These are phyloP conservation scores for Euplagia quadripunctaria DNA, from an alignment of 2,888 invertebrate genomes.

Conservation along the genomic window DNA sequence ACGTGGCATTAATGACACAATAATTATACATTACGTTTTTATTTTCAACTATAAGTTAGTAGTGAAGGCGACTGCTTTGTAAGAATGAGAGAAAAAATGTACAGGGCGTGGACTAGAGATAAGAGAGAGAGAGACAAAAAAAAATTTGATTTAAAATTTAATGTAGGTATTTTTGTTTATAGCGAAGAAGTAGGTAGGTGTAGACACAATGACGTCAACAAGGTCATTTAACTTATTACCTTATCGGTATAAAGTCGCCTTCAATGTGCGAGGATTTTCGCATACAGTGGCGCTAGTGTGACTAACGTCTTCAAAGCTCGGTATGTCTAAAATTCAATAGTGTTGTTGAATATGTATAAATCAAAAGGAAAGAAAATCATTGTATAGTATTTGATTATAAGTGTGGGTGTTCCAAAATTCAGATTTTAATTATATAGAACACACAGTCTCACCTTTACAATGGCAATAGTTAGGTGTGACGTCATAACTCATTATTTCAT, in stretches of 20 bases:
- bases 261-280: background rate
- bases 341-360: no score
- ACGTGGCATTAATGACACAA: no score
- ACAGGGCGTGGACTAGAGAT: slow-evolving; percentile 12
- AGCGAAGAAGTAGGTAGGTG: background rate
- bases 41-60: background rate
- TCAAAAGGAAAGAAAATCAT: no score
- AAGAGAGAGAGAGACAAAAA: background rate
- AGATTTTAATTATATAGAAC: background rate
- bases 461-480: no score
- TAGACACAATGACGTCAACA: background rate
- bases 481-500: no score
- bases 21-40: no score
- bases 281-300: slow-evolving; percentile 13
- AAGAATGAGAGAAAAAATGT: slow-evolving; percentile 6
- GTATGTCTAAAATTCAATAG: no score
- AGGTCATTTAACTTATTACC: background rate
- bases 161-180: background rate
- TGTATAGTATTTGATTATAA: no score
- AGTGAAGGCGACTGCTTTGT: slow-evolving; percentile 12
- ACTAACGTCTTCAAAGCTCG: background rate
- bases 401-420: background rate
- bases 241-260: slow-evolving; percentile 8
- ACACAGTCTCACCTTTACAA: no score
- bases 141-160: slow-evolving; percentile 2